Base-by-base conservation (phyloP, 1,140 invertebrate species). In the Planococcus citri region DNA sequence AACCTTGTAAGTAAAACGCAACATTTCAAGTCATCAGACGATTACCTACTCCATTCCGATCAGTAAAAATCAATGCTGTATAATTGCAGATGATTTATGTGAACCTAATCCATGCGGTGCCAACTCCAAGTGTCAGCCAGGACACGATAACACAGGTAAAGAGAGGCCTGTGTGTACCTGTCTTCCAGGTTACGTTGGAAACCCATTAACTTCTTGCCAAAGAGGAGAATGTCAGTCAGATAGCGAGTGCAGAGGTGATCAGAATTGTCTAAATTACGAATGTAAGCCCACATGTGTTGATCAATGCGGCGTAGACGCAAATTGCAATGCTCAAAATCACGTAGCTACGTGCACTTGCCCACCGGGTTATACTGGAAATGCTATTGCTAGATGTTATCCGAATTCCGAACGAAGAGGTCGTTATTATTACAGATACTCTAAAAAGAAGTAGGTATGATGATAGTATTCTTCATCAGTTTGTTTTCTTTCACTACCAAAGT, bases 281-380 rank as follows among this genome's bases (percentile, higher is more conserved):
- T 90, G 88, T 75, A 82, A 85, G 69, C 86, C 89, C 77, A 88
- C 88, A 0, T 94, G 90, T 75, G 83, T 85, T 17, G 87, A 87
- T 68, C 88, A 91, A 74, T 94, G 91, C 74, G 88, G 87, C 41
- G 79, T 82, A 0, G 85, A 85, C 1, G 86, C 87, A 58, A 82
- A 85, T 1, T 78, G 78, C 68, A 76, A 76, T 33, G 84, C 88
- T 0, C 82, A 88, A 69, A 86, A 90, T 73, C 91, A 94, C 76
- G 83, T 91, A 60, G 90, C 91, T 1, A 88, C 92, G 14, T 94
- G 91, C 76, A 88, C 88, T 0, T 95, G 92, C 75, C 87, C 88
- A 0, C 80, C 86, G 33, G 92, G 92, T 68, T 87, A 84, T 76
- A 84, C 87, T 27, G 92, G 92, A n/a, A 88, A 93, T 80, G 90